Evolutionary conservation across 2,888 invertebrate species (phyloP), one percentile per base, ranked within the genome.

Genomic region (Smittia sp.): DNA sequence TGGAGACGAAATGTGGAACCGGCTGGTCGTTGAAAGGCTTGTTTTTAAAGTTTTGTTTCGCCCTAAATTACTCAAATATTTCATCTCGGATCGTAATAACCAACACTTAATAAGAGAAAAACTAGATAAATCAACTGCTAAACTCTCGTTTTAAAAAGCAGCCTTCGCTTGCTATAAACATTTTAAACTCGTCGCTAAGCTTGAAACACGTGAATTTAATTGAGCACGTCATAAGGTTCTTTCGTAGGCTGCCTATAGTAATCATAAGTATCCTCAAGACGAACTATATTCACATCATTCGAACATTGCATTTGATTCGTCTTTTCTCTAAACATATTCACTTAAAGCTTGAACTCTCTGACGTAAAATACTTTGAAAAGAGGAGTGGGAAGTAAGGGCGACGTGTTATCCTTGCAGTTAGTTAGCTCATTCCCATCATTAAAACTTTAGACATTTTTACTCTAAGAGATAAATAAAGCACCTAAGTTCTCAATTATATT

Each of bases 381-480:
- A 27, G 27, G 63, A 27, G 22, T 7, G 4, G 24, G 7, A 24
- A 62, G 20, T 7, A 25, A 6, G 3, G 63, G n/a, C 22, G 63
- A 63, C 25, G 2, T 39, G 7, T 39, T 13, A 39, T 13, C n/a
- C n/a, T 11, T n/a, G 46, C 11, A 46, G 15, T n/a, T 46, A 46
- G n/a, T 46, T n/a, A 46, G 2, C 46, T 15, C 46, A 46, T n/a
- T 15, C 15, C 46, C n/a, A 46, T 46, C 11, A 6, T 46, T 46
- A n/a, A 46, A 46, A 46, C 46, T 63, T 27, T 63, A 63, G 63
- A 63, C 63, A 63, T 63, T 20, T 6, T 67, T 52, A 54, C 52
- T 25, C 69, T 52, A 69, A 41, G 46, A 69, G 69, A 69, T 69
- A 54, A 69, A 69, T 69, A 69, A 69, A 69, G 69, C 69, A 69